Evolutionary conservation across 1,140 invertebrate species (phyloP), one percentile per base, ranked within the genome.

Genomic region (Acarapis woodi): DNA sequence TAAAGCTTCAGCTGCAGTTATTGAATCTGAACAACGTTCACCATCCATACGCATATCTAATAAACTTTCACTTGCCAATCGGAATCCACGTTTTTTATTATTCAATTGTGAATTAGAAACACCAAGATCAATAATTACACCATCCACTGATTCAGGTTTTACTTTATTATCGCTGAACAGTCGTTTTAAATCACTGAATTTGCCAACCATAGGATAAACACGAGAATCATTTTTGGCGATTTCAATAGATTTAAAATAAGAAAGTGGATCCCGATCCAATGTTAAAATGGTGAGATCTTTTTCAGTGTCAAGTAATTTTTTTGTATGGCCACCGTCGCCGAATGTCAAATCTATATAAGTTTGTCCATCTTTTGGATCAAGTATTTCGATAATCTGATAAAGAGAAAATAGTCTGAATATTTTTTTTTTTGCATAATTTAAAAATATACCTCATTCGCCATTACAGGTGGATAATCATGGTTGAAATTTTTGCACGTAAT

Each of bases 11-110:
- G 70, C 68, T 26, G 76, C 85, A 21, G 74, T 82, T 12, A 73
- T 66, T 46, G 67, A 59, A 30, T 69, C 59, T 14, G 66, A 61
- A 51, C 42, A 41, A 43, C 51, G 52, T 21, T 62, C 55, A 2
- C 69, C 66, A 60, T 87, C 76, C 85, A 94, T 94, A 51, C 85
- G 62, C 85, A 94, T 93, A 51, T 93, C 87, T 32, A 96, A 60
- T 6, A 72, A 74, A 0, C 78, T 80, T 62, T 87, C 65, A 50
- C 66, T 64, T 32, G 66, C 71, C 0, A 88, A 46, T 10, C 73
- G 68, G 58, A 96, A 94, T 4, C 87, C 87, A 51, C 87, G 62
- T 14, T 64, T 58, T 2, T 65, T 57, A 47, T 62, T 60, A 49
- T 88, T 73, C 52, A 87, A 70, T 56, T 96, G 87, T 77, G 90